These are phyloP conservation scores for Mastomys natalensis DNA, from an alignment of 2,113 vertebrate species.

Conservation along the genomic window DNA sequence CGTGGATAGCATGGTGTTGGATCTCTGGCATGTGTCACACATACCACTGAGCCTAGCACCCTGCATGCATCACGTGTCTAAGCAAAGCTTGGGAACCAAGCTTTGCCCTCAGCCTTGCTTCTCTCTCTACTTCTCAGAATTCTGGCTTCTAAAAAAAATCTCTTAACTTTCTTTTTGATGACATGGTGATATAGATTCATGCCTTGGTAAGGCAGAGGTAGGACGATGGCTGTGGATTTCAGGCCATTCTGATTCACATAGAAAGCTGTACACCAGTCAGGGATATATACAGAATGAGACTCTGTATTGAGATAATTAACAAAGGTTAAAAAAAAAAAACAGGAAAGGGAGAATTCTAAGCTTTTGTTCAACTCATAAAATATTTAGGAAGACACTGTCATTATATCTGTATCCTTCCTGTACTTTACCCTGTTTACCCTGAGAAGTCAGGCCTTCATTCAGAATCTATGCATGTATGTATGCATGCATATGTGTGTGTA, in stretches of 20 bases:
- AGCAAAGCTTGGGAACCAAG: neutral
- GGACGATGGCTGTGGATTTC: neutral
- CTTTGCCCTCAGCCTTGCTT: neutral
- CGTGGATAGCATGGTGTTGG: rapidly evolving
- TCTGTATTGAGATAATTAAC: neutral
- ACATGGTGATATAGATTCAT: neutral
- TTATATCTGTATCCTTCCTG: neutral
- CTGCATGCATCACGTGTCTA: neutral
- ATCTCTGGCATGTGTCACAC: rapidly evolving
- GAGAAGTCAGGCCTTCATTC: neutral
- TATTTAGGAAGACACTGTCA: neutral
- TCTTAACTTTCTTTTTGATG: neutral
- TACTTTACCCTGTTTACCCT: too few relatives aligned
- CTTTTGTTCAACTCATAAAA: neutral
- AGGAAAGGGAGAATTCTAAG: neutral
- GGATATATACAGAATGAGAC: neutral
- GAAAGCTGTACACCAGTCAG: neutral
- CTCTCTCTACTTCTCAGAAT: neutral
- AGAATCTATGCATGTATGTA: neutral
- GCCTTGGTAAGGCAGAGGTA: neutral
- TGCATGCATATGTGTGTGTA: too few relatives aligned
- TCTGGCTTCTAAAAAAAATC: neutral
- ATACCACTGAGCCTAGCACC: neutral
- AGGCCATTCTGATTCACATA: neutral
- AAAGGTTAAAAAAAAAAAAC: neutral